These are phyloP conservation scores for Megalurothrips usitatus DNA, from an alignment of 2,888 invertebrate species.

Conservation along the genomic window DNA sequence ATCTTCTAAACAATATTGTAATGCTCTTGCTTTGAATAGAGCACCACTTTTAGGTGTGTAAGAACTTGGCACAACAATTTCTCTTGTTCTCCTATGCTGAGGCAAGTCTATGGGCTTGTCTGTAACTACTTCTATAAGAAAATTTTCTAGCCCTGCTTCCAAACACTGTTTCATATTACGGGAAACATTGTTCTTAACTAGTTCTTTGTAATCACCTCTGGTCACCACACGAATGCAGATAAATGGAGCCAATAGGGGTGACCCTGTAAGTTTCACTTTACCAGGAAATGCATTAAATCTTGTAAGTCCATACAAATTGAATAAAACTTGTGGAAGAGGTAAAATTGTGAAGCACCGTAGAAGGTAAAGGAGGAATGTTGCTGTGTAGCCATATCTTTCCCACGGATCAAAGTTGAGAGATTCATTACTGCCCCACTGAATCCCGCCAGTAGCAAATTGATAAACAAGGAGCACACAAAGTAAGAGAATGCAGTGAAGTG, in stretches of 20 bases:
- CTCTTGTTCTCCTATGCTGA: slow-evolving; percentile 75
- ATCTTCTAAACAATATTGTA: slow-evolving; percentile 93
- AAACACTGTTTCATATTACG: slow-evolving; percentile 83
- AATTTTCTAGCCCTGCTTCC: slow-evolving; percentile 89
- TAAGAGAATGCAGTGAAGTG: slow-evolving; percentile 72
- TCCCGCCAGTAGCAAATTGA: slow-evolving; percentile 54
- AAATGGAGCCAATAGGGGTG: slow-evolving; percentile 87
- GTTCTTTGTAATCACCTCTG: slow-evolving; percentile 85
- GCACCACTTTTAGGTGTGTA: slow-evolving; percentile 89
- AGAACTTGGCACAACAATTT: slow-evolving; percentile 80
- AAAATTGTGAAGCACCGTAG: slow-evolving; percentile 76
- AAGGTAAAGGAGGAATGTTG: slow-evolving; percentile 69
- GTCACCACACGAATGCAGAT: slow-evolving; percentile 93
- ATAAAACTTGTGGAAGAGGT: slow-evolving; percentile 83
- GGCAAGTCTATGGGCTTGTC: slow-evolving; percentile 77
- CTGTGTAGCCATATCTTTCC: slow-evolving; percentile 72
- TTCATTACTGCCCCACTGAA: slow-evolving; percentile 51
- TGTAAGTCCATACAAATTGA: slow-evolving; percentile 80
- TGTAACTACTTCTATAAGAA: slow-evolving; percentile 92
- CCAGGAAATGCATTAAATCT: slow-evolving; percentile 94
- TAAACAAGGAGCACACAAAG: slow-evolving; percentile 69
- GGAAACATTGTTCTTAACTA: slow-evolving; percentile 80
- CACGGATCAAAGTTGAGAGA: slow-evolving; percentile 66
- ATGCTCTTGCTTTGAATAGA: slow-evolving; percentile 86
- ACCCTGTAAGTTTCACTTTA: slow-evolving; percentile 80